phyloP scores from a whole-genome alignment of 1,140 invertebrate genomes.

The Hylaeus anthracinus region DNA sequence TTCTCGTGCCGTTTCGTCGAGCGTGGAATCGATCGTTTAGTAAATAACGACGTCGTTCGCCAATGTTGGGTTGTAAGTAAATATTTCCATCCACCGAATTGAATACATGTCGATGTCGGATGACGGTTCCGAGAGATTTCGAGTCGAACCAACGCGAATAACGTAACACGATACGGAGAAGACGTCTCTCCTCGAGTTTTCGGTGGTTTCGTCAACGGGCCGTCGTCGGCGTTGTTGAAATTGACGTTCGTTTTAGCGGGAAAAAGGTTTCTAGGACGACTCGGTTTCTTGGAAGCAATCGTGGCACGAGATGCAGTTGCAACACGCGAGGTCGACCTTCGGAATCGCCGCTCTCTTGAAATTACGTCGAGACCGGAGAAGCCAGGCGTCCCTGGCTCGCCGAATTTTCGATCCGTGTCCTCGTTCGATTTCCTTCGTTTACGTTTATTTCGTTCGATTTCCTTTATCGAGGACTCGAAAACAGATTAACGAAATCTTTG shows the following conservation, averaged over 20 bases:
- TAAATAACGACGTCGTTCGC: background rate
- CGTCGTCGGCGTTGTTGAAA: background rate
- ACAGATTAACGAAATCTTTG: too few species aligned
- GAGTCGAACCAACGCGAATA: background rate
- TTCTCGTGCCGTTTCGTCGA: background rate
- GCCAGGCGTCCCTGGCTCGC: background rate
- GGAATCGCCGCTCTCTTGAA: background rate
- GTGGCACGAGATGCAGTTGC: constrained; percentile 1
- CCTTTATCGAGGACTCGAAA: too few species aligned
- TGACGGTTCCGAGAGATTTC: too few species aligned
- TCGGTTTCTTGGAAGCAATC: constrained; percentile 3
- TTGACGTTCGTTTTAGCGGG: background rate
- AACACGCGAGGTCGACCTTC: constrained; percentile 3
- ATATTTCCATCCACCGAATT: too few species aligned
- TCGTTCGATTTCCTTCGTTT: background rate
- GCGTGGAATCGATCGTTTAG: too few species aligned
- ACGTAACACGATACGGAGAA: background rate
- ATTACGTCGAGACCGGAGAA: background rate
- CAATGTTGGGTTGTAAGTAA: too few species aligned
- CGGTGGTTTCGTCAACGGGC: background rate
- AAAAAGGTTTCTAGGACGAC: constrained; percentile 14
- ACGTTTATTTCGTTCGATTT: too few species aligned
- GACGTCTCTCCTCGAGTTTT: too few species aligned
- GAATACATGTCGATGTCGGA: too few species aligned
- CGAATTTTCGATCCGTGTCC: background rate